Conservation (phyloP, 2,113 vertebrate genomes). For the Neodon shergylaensis region DNA sequence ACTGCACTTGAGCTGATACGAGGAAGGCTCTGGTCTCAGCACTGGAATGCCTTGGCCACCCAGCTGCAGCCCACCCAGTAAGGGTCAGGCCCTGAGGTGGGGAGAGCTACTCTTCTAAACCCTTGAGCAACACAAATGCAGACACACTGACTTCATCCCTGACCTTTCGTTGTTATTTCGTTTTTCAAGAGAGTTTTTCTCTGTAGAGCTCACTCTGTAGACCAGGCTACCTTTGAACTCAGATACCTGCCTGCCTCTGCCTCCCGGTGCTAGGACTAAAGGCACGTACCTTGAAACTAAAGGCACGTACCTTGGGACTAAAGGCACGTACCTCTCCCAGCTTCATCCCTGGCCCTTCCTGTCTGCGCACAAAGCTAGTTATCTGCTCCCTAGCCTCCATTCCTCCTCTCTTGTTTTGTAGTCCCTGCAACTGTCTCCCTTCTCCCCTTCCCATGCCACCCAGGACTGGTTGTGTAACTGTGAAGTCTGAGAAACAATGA, state of each 20-base stretch:
- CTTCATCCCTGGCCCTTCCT: not conserved
- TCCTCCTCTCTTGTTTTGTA: accelerated
- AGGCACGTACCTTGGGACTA: not conserved
- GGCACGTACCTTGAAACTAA: not conserved
- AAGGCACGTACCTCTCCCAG: too few relatives aligned
- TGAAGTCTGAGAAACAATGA: not conserved
- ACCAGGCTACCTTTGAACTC: not conserved
- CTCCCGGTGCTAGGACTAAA: not conserved
- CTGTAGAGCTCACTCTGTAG: not conserved
- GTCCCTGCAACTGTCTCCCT: not conserved
- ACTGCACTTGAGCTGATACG: constrained; percentile 91
- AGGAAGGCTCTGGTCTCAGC: constrained; percentile 87
- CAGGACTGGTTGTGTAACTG: not conserved
- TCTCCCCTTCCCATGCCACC: not conserved
- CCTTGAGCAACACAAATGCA: not conserved
- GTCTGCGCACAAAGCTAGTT: not conserved
- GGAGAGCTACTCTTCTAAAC: not conserved
- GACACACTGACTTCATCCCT: not conserved
- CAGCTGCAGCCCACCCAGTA: not conserved
- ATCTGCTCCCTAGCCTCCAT: too few relatives aligned
- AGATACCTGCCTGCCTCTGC: not conserved
- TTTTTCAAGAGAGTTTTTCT: too few relatives aligned
- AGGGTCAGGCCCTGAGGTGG: not conserved
- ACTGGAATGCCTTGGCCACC: not conserved
- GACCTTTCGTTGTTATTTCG: not conserved